phyloP scores from a whole-genome alignment of 37 sponge, comb jelly and placozoan genomes.

The Oscarella lobularis region DNA sequence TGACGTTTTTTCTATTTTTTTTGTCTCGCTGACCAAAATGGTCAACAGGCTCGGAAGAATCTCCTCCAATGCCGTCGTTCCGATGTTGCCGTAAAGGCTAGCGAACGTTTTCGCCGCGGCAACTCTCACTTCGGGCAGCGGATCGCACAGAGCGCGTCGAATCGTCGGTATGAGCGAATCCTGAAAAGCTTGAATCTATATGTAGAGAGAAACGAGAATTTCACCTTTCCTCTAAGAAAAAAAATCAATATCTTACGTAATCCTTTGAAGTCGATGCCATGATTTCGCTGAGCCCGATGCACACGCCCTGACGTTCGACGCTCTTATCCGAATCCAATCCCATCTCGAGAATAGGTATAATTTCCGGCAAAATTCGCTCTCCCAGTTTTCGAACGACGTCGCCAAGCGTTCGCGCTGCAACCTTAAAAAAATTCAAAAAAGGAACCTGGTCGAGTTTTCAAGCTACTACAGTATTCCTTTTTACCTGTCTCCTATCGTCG shows the following conservation, averaged over 20 bases:
- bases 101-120: constrained; percentile 91
- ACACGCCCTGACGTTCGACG: constrained; percentile 90
- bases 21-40: constrained; percentile 14
- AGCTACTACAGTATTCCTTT: background rate
- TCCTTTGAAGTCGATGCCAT: constrained; percentile 77
- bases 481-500: constrained; percentile 56
- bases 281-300: constrained; percentile 92
- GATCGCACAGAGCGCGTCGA: constrained; percentile 62
- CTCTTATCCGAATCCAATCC: constrained; percentile 31
- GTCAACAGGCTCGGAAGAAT: constrained; percentile 61
- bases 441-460: background rate
- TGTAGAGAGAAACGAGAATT: background rate
- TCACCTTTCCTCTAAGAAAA: background rate
- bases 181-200: constrained; percentile 49
- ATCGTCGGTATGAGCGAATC: constrained; percentile 73
- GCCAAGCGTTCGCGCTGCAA: constrained; percentile 84
- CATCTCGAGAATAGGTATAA: constrained; percentile 83
- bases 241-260: constrained; percentile 16
- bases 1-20: background rate
- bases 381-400: constrained; percentile 95
- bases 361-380: constrained; percentile 86
- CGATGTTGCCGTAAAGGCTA: constrained; percentile 71
- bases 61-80: constrained; percentile 73
- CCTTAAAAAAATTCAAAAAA: constrained; percentile 11
- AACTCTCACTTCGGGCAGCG: constrained; percentile 52